Conservation (phyloP, 30 jellyfish, hydroid and myxozoan genomes). For the Cassiopea xamachana region DNA sequence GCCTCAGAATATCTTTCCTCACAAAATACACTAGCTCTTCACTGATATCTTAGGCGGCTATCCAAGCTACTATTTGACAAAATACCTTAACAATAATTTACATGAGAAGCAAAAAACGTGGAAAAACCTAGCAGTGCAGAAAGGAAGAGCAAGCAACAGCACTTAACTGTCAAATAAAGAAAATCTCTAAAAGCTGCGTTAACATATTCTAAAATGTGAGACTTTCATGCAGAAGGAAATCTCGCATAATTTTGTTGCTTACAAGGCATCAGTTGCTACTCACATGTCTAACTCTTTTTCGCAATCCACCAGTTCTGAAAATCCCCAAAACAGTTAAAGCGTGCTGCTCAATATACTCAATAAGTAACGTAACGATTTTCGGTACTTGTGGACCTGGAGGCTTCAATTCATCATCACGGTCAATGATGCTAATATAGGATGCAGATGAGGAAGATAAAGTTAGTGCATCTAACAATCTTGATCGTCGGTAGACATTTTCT, state of each 20-base stretch:
- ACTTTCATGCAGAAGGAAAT: background rate
- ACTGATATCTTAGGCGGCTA: no score
- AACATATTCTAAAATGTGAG: background rate
- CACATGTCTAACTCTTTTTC: slow-evolving; percentile 96
- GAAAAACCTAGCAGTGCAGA: no score
- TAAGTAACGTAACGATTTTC: slow-evolving; percentile 60
- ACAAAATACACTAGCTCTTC: no score
- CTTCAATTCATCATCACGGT: slow-evolving; percentile 83
- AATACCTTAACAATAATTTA: no score
- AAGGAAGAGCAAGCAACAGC: no score
- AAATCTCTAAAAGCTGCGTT: background rate
- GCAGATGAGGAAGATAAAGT: slow-evolving; percentile 96
- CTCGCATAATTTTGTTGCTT: background rate
- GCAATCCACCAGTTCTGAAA: slow-evolving; percentile 96
- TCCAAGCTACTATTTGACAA: no score
- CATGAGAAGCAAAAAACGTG: no score
- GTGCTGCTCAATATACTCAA: slow-evolving; percentile 81
- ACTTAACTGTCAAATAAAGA: no score
- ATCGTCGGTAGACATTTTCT: slow-evolving; percentile 66
- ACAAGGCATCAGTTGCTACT: slow-evolving; percentile 25
- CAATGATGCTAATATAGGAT: slow-evolving; percentile 90
- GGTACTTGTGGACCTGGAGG: slow-evolving; percentile 95
- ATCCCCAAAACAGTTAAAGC: slow-evolving; percentile 88
- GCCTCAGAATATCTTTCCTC: no score
- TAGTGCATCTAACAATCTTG: slow-evolving; percentile 92